Evolutionary conservation across 2,888 invertebrate species (phyloP), one percentile per base, ranked within the genome.

Genomic region (Heteromyza rotundicornis): DNA sequence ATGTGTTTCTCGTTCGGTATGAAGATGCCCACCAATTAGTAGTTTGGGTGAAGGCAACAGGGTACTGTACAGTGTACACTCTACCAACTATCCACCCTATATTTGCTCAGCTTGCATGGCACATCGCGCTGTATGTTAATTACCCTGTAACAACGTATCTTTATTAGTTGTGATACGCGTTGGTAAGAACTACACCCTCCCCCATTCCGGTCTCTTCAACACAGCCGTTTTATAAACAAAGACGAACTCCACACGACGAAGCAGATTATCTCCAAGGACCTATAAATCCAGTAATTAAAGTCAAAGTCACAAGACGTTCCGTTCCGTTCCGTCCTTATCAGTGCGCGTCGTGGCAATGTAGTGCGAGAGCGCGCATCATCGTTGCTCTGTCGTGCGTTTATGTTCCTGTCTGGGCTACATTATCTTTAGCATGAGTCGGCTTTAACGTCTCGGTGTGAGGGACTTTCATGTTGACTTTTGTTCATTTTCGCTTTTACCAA

Each of bases 261-360:
- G 47, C 16, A 77, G 79, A 80, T 80, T 80, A 81, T 81, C 81
- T 81, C 81, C 70, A 80, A 81, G 81, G 81, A 80, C 80, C 79
- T 80, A 81, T 81, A 81, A 81, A 81, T 81, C 80, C 80, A 80
- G 81, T 81, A 79, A 81, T 81, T 81, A 81, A 80, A 81, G 81
- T 80, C 79, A 80, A 80, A 80, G 80, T 80, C 79, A 80, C 80
- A 79, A 79, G 79, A 79, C 78, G 76, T 70, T 65, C 58, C 63
- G n/a, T 59, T 61, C 61, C 61, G 57, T n/a, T 71, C 69, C 68
- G 62, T 65, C 64, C 76, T 74, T 75, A 76, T 76, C 75, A 70
- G 70, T 66, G 51, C 35, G 24, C 57, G 44, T 36, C 50, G 10
- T 56, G 40, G 17, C 49, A 19, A n/a, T n/a, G n/a, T n/a, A n/a